phyloP scores from a whole-genome alignment of 2,113 vertebrate species.

The Ia io region DNA sequence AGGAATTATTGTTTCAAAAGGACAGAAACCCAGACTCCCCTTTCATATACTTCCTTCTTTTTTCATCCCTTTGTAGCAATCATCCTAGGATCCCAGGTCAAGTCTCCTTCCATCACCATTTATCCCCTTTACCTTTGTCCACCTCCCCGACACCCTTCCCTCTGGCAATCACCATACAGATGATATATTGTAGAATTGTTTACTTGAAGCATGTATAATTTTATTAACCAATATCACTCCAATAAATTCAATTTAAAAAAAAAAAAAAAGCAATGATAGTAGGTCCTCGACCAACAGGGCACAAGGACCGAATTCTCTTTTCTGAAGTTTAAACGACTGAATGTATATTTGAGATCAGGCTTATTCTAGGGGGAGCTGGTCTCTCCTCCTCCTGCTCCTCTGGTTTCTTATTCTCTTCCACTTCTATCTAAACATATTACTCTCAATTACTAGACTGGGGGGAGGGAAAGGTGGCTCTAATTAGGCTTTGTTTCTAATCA shows the following conservation, averaged over 20 bases:
- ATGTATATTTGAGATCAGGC: background rate
- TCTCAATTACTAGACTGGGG: background rate
- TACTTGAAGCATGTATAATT: too few relatives aligned
- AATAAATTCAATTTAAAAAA: too few relatives aligned
- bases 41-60: background rate
- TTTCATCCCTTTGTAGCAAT: background rate
- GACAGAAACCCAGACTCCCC: background rate
- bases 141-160: too few relatives aligned
- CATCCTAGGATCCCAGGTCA: background rate
- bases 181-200: too few relatives aligned
- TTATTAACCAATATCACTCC: too few relatives aligned
- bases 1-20: background rate
- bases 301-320: background rate
- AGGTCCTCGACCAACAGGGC: background rate
- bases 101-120: too few relatives aligned
- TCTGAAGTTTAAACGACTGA: background rate
- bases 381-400: background rate
- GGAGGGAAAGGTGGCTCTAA: background rate
- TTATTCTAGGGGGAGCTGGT: background rate
- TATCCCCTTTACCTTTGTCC: too few relatives aligned
- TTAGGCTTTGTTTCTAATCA: background rate
- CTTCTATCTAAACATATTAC: background rate
- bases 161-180: too few relatives aligned
- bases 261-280: too few relatives aligned
- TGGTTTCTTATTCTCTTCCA: background rate